A percentile compares a stretch with the other conserved stretches of the same genome.
Conservation (phyloP, 2,888 invertebrate genomes). For the Drosophila subsilvestris region DNA sequence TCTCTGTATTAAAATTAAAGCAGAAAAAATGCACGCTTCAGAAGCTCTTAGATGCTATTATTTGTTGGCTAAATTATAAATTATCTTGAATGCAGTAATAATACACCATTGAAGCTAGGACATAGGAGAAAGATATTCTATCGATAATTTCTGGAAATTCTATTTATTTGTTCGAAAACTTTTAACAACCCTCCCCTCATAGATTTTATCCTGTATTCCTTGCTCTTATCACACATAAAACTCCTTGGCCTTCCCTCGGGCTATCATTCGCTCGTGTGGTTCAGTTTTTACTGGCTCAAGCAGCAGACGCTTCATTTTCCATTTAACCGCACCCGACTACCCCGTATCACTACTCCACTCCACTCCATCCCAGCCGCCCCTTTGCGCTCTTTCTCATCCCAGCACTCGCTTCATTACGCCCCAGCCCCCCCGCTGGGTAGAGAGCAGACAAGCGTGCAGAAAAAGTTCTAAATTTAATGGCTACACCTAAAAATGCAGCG, state of each 20-base stretch:
- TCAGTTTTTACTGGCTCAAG: constrained; percentile 27
- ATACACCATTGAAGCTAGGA: too few species aligned
- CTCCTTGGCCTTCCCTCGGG: constrained; percentile 14
- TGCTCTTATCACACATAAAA: not conserved
- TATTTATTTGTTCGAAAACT: too few species aligned
- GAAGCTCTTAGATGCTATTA: too few species aligned
- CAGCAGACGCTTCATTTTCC: constrained; percentile 74
- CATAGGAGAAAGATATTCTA: too few species aligned
- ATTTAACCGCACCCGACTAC: constrained; percentile 69
- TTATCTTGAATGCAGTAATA: too few species aligned
- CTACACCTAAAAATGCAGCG: constrained; percentile 79
- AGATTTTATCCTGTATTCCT: not conserved
- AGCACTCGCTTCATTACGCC: not conserved
- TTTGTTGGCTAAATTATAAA: too few species aligned
- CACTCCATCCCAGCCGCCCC: constrained; percentile 7
- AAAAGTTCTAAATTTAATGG: constrained; percentile 78
- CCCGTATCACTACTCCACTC: constrained; percentile 20
- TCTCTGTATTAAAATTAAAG: too few species aligned
- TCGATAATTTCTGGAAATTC: too few species aligned
- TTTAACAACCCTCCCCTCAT: too few species aligned
- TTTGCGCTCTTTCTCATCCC: not conserved
- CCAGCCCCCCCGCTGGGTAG: constrained; percentile 28
- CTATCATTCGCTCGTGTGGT: constrained; percentile 25
- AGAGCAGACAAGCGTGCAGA: constrained; percentile 79
- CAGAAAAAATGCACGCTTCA: too few species aligned